Conservation (phyloP, 2,888 invertebrate species). For the Patella pellucida region DNA sequence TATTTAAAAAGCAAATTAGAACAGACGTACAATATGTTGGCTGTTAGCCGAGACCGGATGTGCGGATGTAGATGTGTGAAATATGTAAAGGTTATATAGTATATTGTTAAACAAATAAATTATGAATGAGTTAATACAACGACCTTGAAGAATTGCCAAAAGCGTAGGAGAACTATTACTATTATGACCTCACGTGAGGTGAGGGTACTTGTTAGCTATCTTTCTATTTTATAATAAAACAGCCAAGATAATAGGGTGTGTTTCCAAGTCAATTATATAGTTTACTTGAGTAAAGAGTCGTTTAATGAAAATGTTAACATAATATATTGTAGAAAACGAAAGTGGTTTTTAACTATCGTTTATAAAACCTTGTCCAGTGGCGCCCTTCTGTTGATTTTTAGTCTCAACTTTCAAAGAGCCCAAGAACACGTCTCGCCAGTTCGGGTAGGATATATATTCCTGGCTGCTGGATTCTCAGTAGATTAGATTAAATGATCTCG, state of each 20-base stretch:
- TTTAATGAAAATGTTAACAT: not conserved
- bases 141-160: slow-evolving; percentile 7
- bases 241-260: not conserved
- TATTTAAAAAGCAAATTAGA: too few relatives aligned
- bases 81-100: too few relatives aligned
- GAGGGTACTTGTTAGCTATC: too few relatives aligned
- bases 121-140: not conserved
- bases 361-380: not conserved
- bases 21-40: too few relatives aligned
- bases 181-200: not conserved
- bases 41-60: too few relatives aligned
- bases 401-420: too few relatives aligned
- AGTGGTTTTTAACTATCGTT: not conserved
- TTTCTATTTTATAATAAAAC: not conserved
- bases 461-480: too few relatives aligned
- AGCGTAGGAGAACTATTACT: slow-evolving; percentile 2
- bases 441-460: too few relatives aligned
- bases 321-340: not conserved
- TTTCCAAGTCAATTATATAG: not conserved
- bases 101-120: not conserved
- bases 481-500: too few relatives aligned
- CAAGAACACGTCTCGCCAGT: too few relatives aligned
- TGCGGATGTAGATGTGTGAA: too few relatives aligned
- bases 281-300: not conserved
- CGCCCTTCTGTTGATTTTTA: slow-evolving; percentile 5